A percentile compares a stretch with the other conserved stretches of the same genome.
These are phyloP conservation scores for Hyppa rectilinea DNA, from an alignment of 2,888 invertebrate species.

Conservation along the genomic window DNA sequence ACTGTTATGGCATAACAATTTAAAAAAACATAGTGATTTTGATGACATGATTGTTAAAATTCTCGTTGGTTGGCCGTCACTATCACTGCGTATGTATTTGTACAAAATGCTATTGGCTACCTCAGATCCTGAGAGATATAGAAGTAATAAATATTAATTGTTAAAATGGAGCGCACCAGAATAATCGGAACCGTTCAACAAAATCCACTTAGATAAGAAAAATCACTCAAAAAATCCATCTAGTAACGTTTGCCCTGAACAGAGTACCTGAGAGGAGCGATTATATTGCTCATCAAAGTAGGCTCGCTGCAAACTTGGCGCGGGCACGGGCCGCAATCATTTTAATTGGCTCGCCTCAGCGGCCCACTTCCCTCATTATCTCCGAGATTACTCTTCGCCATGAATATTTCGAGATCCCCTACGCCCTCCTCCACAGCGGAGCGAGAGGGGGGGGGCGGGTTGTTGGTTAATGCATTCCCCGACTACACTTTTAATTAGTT, in stretches of 20 bases:
- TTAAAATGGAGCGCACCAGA: background rate
- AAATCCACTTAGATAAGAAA: constrained; percentile 10
- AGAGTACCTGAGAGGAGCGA: constrained; percentile 61
- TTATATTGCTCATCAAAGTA: constrained; percentile 66
- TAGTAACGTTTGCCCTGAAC: constrained; percentile 44
- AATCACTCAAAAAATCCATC: constrained; percentile 47
- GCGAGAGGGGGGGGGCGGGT: background rate
- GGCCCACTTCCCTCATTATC: constrained; percentile 69
- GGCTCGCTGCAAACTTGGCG: constrained; percentile 51
- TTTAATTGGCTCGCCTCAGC: constrained; percentile 71
- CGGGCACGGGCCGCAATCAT: constrained; percentile 68
- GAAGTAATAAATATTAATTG: too few species aligned
- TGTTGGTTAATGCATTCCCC: constrained; percentile 60
- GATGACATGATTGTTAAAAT: too few species aligned
- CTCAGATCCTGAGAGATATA: too few species aligned
- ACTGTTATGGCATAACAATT: background rate
- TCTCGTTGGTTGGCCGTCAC: background rate
- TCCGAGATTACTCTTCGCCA: constrained; percentile 68
- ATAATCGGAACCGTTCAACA: constrained; percentile 13
- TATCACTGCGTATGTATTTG: too few species aligned
- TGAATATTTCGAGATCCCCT: constrained; percentile 65
- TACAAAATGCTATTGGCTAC: background rate
- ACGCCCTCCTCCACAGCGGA: background rate
- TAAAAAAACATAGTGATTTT: background rate
- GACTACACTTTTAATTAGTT: constrained; percentile 70